Evolutionary conservation across 92 coral and sea anemone genomes (phyloP), one percentile per base, ranked within the genome.

Genomic region (Muricea muricata): DNA sequence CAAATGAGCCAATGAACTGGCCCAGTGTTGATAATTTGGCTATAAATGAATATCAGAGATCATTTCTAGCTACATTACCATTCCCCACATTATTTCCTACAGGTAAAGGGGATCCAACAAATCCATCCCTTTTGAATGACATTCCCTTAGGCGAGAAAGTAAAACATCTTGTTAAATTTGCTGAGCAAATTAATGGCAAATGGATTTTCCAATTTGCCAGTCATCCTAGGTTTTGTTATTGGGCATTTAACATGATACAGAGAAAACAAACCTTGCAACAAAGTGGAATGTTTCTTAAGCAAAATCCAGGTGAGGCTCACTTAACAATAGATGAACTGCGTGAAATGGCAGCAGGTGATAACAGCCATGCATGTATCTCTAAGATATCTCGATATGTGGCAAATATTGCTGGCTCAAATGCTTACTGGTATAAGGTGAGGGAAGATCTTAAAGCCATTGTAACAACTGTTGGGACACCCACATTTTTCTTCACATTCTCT

Each of bases 71-170:
- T 63, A 84, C 89, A 65, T 48, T 88, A 68, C 89, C 89, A 34
- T 84, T 88, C 79, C 92, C 92, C 32, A 84, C 87, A 65, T 87
- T 87, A 87, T 87, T 87, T 72, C 92, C 92, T 65, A 84, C 77
- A 75, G 89, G 89, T 25, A 88, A 84, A 88, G 91, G 85, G 58
- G 91, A 87, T 83, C 87, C 91, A 75, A 82, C 91, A 73, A 88
- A 88, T 67, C 82, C 80, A 37, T 56, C 83, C 40, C 82, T 87
- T 82, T 73, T 79, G 47, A 80, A 74, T 48, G 83, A 89, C 20
- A 47, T 89, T 67, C 72, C 88, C 42, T 85, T 78, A 61, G 81
- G 73, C 24, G 82, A 81, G 67, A 80, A 60, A 73, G 63, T 87
- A 37, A 87, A 87, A 55, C 91, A 87, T 60, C 84, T 87, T 30